These are phyloP conservation scores for Tautogolabrus adspersus DNA, from an alignment of 2,113 vertebrate species.

Conservation along the genomic window DNA sequence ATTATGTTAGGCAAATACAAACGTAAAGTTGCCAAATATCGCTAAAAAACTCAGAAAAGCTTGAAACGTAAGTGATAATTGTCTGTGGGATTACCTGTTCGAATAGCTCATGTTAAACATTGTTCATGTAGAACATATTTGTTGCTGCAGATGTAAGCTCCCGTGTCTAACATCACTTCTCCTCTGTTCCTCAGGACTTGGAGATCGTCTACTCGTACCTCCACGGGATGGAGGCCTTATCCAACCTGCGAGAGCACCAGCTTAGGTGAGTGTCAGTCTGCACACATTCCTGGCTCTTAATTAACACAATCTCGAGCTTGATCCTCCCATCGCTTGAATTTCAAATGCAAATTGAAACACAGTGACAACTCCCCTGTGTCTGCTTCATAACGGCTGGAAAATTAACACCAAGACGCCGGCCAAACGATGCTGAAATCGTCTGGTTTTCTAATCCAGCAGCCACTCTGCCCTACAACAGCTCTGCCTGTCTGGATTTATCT, in stretches of 20 bases:
- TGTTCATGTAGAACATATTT: neutral
- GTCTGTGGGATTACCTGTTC: no score
- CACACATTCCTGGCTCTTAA: neutral
- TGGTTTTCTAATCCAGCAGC: conserved; percentile 24
- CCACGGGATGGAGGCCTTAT: conserved; percentile 98
- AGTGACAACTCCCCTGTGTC: conserved; percentile 22
- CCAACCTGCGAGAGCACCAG: conserved; percentile 96
- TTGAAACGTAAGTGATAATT: no score
- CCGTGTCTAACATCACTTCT: neutral
- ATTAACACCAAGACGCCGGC: conserved; percentile 1
- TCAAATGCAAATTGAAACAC: conserved; percentile 12
- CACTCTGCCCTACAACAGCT: neutral
- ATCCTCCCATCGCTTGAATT: conserved; percentile 6
- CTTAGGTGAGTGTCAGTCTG: conserved; percentile 86
- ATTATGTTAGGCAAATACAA: no score
- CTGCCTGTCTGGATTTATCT: neutral
- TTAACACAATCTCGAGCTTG: conserved; percentile 5
- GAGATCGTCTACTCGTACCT: conserved; percentile 99
- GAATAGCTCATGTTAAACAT: neutral
- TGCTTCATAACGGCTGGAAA: conserved; percentile 8
- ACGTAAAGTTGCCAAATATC: no score
- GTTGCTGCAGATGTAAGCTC: neutral
- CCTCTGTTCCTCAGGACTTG: conserved; percentile 87
- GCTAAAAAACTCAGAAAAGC: no score
- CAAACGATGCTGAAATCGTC: neutral